Percentiles rank a stretch among this genome's conserved stretches.
Evolutionary conservation across 1,140 invertebrate species (phyloP).

Genomic region (Cherax quadricarinatus): DNA sequence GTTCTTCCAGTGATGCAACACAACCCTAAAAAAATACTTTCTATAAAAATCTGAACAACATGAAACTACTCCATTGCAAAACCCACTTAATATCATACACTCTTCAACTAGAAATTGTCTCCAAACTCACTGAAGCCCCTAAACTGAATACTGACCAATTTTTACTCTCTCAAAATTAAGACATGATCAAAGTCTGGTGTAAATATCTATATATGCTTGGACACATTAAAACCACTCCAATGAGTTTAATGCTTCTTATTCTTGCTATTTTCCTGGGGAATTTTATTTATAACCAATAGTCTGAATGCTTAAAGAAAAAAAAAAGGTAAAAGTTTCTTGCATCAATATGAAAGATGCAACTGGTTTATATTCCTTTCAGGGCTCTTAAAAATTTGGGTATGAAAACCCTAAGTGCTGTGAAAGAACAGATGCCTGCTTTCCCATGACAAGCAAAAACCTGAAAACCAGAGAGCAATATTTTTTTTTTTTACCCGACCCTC

Average conservation of each 20-base stretch:
- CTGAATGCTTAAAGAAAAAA: not conserved
- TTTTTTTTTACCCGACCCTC: not conserved
- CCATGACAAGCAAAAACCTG: not conserved
- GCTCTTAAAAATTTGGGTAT: not conserved
- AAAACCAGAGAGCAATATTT: not conserved
- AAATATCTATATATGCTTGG: conserved; percentile 23
- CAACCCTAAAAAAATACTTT: too few relatives aligned
- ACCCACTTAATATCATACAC: too few relatives aligned
- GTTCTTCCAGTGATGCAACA: too few relatives aligned
- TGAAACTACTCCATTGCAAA: too few relatives aligned
- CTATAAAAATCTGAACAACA: too few relatives aligned
- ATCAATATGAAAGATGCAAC: not conserved
- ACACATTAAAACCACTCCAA: conserved; percentile 10
- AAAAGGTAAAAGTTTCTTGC: not conserved
- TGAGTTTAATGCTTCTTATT: not conserved
- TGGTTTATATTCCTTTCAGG: not conserved
- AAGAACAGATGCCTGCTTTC: not conserved
- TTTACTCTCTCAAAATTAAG: too few relatives aligned
- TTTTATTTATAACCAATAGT: not conserved
- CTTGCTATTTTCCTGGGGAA: not conserved
- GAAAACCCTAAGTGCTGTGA: not conserved
- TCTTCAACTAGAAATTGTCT: too few relatives aligned
- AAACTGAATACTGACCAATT: too few relatives aligned
- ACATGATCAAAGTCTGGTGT: not conserved
- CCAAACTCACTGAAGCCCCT: too few relatives aligned